Base-by-base conservation (phyloP, 1,140 invertebrate species). In the Capitella teleta region DNA sequence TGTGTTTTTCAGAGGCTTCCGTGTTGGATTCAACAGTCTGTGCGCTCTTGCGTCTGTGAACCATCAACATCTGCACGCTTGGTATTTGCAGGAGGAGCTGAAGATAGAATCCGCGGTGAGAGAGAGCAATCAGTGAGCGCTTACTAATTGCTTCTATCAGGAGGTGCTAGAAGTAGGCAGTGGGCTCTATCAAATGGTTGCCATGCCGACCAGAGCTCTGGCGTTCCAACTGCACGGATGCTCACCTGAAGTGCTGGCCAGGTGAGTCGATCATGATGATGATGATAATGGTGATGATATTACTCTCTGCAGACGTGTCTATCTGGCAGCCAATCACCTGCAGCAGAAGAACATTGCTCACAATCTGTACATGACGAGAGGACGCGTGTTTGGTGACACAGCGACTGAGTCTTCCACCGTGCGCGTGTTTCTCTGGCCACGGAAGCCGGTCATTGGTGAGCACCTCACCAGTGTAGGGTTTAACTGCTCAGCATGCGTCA, bases 31-130 rank as follows among this genome's bases (percentile, higher is more conserved):
- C 61, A 88, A 88, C 69, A 82, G 83, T 62, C 66, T 86, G 21
- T 83, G 84, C 72, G 85, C 78, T 18, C 77, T 79, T 67, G 83
- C 85, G 34, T 86, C 84, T 25, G 82, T 88, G 0, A 87, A 87
- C 70, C 85, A 87, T 71, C 74, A 83, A 28, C 85, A 88, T 62
- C 81, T 80, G 62, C 85, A 87, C 70, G 61, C 81, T 1, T 84
- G 83, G 62, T 80, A 85, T 59, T 68, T 85, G 32, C 71, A 78
- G 26, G 61, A 77, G 32, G 66, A 70, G 41, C 75, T 86, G 54
- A 73, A 76, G 46, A 68, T 84, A 6, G 84, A 86, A 41, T 21
- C 38, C 6, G 6, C 18, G 8, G 8, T 10, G 30, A 8, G n/a
- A n/a, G 8, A 8, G n/a, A 32, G 30, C 30, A 8, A 32, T 8